Base-by-base conservation (phyloP, 2,888 invertebrate species). In the Peribatodes rhomboidaria region DNA sequence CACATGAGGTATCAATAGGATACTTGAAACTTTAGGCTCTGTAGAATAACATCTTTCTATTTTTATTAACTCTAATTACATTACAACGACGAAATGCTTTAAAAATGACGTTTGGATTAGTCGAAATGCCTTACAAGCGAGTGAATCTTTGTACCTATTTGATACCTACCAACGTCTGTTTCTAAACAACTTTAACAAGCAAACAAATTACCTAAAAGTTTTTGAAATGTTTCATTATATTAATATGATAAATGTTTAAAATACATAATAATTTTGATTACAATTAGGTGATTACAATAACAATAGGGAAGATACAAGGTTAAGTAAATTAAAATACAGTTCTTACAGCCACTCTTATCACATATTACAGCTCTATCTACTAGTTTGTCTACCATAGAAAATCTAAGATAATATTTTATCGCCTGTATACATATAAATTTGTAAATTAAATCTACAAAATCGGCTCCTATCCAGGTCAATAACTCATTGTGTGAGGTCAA, bases 281-380 rank as follows among this genome's bases (percentile, higher is more conserved):
- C 50, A 69, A 68, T 70, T 69, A 73, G 41, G 47, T 65, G 66
- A 66, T 66, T 62, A 73, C 79, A 76, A 80, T 79, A 82, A 81
- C 77, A 77, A 80, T 80, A 78, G 75, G 82, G 82, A 84, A 84
- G 85, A 86, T 84, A 83, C 78, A 80, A 83, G 80, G 77, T 79
- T 77, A 85, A 27, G 27, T 4, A 27, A 84, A 86, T 80, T 80
- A 85, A 84, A 84, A 44, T 55, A 61, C 77, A 81, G 81, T 80
- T 85, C 85, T 89, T 91, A 92, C 93, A 93, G 92, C 92, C 93
- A 89, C 92, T 88, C 92, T 92, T 93, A 92, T 92, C 93, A 93
- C 92, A 92, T 88, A 89, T 87, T 84, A 91, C 87, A 89, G 84
- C 86, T 88, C 79, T 85, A 89, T 73, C 84, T 85, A 86, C 87